Evolutionary conservation across 2,797 vertebrate species (phyloP), one percentile per base, ranked within the genome.

Genomic region (Lindbergichthys nudifrons): DNA sequence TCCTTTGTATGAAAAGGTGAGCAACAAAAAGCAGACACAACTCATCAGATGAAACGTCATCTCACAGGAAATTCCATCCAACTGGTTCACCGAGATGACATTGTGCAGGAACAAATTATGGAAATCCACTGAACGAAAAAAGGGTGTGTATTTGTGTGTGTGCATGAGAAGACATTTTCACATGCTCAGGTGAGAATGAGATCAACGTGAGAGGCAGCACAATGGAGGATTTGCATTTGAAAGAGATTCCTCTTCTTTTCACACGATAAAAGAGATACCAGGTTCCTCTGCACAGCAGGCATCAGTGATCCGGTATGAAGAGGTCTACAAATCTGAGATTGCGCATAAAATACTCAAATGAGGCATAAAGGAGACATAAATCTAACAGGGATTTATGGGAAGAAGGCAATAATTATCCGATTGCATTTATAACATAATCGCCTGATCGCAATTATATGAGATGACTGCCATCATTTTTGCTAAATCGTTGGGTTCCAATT

Each of bases 171-270:
- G 46, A 75, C 51, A 78, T 61, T 23, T 43, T 82, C 77, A 67
- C 73, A 79, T 58, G 62, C 65, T 69, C 61, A 79, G 75, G 75
- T 82, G 60, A 83, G 45, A 70, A 82, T 62, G 59, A 74, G 77
- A 77, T 75, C 60, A 64, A 2, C 54, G 58, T 61, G 70, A 85
- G 61, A 75, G 70, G 32, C 11, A 6, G 65, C 74, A 79, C 75
- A 84, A 83, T 63, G 50, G 60, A 26, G 10, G 7, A 86, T 89
- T 91, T 79, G 64, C 88, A 91, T 92, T 70, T 87, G 65, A 90
- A 90, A 88, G 71, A 63, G 21, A 74, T 70, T 77, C 46, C 78
- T 77, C 19, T 73, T 57, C 58, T 65, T 75, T 73, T 70, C 50
- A 65, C 14, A 32, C 5, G 21, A n/a, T 56, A 39, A 54, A 36